Percentiles rank a stretch among this genome's conserved stretches.
Evolutionary conservation across 2,888 invertebrate species (phyloP).

Genomic region (Hirudinaria manillensis): DNA sequence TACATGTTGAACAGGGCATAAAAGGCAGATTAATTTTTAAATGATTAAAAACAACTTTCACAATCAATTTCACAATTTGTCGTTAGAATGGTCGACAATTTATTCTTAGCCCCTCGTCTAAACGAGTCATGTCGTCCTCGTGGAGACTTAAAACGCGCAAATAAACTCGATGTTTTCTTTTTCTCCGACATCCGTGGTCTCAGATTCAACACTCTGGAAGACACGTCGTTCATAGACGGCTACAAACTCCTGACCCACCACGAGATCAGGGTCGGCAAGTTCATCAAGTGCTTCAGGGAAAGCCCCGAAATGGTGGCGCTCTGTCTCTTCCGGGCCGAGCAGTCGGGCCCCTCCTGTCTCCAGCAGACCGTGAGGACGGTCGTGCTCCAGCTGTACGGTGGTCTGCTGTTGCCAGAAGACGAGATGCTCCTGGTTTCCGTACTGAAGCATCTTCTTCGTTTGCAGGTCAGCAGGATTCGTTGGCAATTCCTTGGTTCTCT

Average conservation of each 20-base stretch:
- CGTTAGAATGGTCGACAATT: neutral
- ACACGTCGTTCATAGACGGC: conserved; percentile 54
- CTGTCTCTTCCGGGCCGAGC: conserved; percentile 66
- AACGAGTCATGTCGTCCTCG: neutral
- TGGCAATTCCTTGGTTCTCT: neutral
- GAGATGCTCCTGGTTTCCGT: conserved; percentile 57
- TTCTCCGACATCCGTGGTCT: neutral
- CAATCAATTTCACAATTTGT: no score
- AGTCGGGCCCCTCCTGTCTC: conserved; percentile 49
- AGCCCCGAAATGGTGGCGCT: conserved; percentile 68
- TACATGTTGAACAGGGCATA: no score
- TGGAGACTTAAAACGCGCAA: neutral
- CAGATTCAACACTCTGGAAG: conserved; percentile 61
- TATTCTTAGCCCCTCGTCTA: neutral
- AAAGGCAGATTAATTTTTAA: no score
- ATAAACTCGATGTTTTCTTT: no score
- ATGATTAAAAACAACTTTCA: no score
- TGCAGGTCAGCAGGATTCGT: conserved; percentile 61
- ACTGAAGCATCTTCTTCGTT: conserved; percentile 60
- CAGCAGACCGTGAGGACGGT: conserved; percentile 39
- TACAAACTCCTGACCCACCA: conserved; percentile 73
- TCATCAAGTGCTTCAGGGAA: conserved; percentile 65
- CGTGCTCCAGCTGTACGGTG: conserved; percentile 60
- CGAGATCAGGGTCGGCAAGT: conserved; percentile 65
- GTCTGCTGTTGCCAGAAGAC: conserved; percentile 70